Conservation (phyloP, 1,140 invertebrate genomes). For the Neodiprion lecontei region DNA sequence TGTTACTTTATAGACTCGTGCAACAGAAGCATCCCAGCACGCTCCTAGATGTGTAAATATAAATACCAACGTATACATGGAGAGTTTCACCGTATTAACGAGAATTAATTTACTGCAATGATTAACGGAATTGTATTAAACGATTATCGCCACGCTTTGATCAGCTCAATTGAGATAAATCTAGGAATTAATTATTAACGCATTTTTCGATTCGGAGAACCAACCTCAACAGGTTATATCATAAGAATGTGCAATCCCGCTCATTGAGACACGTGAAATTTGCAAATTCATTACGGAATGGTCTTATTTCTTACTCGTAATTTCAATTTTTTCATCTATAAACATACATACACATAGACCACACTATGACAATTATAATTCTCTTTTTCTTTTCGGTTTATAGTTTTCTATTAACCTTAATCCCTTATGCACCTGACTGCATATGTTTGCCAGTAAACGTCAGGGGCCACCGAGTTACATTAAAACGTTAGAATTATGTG, state of each 20-base stretch:
- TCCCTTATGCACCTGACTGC: not conserved
- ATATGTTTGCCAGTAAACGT: not conserved
- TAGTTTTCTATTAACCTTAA: constrained; percentile 1
- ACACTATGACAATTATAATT: too few species aligned
- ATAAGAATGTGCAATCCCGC: too few species aligned
- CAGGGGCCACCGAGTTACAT: constrained; percentile 6
- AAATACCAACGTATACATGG: too few species aligned
- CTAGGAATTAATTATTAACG: not conserved
- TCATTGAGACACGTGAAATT: too few species aligned
- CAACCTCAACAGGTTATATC: too few species aligned
- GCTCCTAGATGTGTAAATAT: not conserved
- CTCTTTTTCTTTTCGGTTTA: not conserved
- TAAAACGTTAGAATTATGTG: constrained; percentile 7
- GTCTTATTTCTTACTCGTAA: too few species aligned
- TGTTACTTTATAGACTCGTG: not conserved
- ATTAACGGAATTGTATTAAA: not conserved
- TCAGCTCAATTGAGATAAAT: not conserved
- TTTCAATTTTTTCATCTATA: too few species aligned
- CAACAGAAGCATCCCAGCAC: not conserved
- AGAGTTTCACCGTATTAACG: not conserved
- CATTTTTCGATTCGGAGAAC: too few species aligned
- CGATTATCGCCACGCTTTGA: not conserved
- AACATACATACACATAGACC: too few species aligned
- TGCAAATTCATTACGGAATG: too few species aligned
- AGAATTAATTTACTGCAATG: not conserved